phyloP scores from a whole-genome alignment of 2,888 invertebrate species.

The Portevinia maculata region DNA sequence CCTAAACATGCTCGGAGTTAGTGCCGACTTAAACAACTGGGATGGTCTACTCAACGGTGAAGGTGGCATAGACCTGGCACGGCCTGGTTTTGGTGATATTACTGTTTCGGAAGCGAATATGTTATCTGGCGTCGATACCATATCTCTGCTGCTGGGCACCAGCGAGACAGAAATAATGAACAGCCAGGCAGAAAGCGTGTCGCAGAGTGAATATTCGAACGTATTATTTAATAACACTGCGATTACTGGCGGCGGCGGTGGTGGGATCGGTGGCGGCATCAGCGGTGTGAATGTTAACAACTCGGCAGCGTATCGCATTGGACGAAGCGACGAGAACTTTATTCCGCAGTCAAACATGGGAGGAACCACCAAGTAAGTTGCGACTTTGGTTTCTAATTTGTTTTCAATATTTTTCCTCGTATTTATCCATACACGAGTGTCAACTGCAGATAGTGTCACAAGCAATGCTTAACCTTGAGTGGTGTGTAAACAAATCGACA shows the following conservation, averaged over 20 bases:
- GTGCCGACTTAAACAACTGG: conserved; percentile 46
- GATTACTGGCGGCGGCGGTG: conserved; percentile 12
- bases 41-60: conserved; percentile 43
- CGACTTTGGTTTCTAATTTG: neutral
- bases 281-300: conserved; percentile 77
- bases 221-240: conserved; percentile 46
- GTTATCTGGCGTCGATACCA: conserved; percentile 45
- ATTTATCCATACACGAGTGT: neutral
- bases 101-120: conserved; percentile 60
- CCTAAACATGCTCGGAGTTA: conserved; percentile 21
- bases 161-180: conserved; percentile 76
- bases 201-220: conserved; percentile 67
- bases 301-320: conserved; percentile 79
- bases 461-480: conserved; percentile 6
- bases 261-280: conserved; percentile 6
- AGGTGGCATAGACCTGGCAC: conserved; percentile 11
- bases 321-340: conserved; percentile 78
- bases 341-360: conserved; percentile 71
- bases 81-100: conserved; percentile 76
- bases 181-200: conserved; percentile 73
- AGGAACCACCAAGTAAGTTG: conserved; percentile 78
- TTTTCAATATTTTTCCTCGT: neutral
- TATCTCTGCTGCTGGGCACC: conserved; percentile 74
- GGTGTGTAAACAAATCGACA: conserved; percentile 25
- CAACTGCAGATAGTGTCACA: neutral